Base-by-base conservation (phyloP, 2,888 invertebrate species). In the Autographa gamma region DNA sequence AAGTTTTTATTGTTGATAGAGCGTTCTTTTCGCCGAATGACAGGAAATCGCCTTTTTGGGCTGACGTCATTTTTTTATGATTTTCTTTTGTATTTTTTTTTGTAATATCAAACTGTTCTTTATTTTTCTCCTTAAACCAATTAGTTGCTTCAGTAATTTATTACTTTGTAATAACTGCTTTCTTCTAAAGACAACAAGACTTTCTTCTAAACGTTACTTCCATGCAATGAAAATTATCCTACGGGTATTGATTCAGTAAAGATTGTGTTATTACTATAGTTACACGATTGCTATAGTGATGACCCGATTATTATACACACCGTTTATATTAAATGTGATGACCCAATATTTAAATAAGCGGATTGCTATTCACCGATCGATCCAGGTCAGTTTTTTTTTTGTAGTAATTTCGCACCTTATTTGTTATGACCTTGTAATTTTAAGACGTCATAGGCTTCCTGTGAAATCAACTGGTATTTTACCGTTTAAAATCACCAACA, bases 11-110 rank as follows among this genome's bases (percentile, higher is more conserved):
- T 0, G 93, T 91, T 6, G 90, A 86, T 18, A 95, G 73, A 0
- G 91, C 91, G 76, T 91, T 93, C 78, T 86, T 87, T 19, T 92
- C 91, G 0, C 91, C 91, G 71, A 94, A 94, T 2, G 95, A 93
- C 61, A 94, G 77, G 34, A 91, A 91, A 74, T 95, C 93, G 0
- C 92, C 91, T 32, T 92, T 92, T 84, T 91, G 86, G 1, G 90
- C 88, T 63, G 90, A 85, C 1, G 91, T 87, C 91, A 91, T 93
- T 71, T 83, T 85, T 63, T 31, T 34, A 5, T 54, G 11, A 58
- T 69, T 65, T 63, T 72, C 18, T 59, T 61, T 0, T 6, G 25
- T 9, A 11, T 13, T 0, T 43, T 18, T 13, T 7, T 65, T 41
- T 9, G 8, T 43, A 16, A 48, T 19, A 0, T 31, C 34, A 58